Evolutionary conservation across 1,140 invertebrate species (phyloP).

Genomic region (Hypsibius dujardini): DNA sequence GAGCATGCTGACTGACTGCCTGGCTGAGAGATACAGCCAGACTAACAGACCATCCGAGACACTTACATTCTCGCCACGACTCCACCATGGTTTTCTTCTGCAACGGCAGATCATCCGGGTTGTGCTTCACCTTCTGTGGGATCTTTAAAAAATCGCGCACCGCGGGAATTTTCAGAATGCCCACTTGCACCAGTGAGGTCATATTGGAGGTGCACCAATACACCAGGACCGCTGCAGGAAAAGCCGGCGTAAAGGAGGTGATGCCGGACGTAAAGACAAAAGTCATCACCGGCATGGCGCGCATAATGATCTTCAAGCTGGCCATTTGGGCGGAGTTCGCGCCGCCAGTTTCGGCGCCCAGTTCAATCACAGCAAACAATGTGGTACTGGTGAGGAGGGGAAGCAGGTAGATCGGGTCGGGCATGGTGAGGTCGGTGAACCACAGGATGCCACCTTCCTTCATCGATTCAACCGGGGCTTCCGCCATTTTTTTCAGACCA

Average conservation of each 20-base stretch:
- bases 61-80: conserved; percentile 63
- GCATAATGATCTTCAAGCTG: conserved; percentile 49
- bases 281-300: conserved; percentile 56
- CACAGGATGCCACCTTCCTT: conserved; percentile 69
- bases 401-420: conserved; percentile 72
- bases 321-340: conserved; percentile 40
- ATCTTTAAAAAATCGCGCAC: conserved; percentile 62
- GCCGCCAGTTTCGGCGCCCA: conserved; percentile 55
- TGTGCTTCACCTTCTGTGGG: conserved; percentile 42
- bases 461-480: conserved; percentile 67
- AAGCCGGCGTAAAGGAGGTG: not conserved
- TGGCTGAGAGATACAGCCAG: not conserved
- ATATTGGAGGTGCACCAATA: conserved; percentile 80
- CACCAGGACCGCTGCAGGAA: conserved; percentile 53
- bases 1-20: too few relatives aligned
- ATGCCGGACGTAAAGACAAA: conserved; percentile 22
- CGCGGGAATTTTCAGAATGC: conserved; percentile 51
- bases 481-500: conserved; percentile 61
- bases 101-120: conserved; percentile 40
- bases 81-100: conserved; percentile 56
- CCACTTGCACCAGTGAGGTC: conserved; percentile 66
- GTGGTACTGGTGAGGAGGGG: conserved; percentile 66
- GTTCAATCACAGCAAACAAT: conserved; percentile 57
- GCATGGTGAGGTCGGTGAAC: conserved; percentile 74
- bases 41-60: not conserved